A percentile compares a stretch with the other conserved stretches of the same genome.
These are phyloP conservation scores for Cheiracanthium punctorium DNA, from an alignment of 2,888 invertebrate species.

Conservation along the genomic window DNA sequence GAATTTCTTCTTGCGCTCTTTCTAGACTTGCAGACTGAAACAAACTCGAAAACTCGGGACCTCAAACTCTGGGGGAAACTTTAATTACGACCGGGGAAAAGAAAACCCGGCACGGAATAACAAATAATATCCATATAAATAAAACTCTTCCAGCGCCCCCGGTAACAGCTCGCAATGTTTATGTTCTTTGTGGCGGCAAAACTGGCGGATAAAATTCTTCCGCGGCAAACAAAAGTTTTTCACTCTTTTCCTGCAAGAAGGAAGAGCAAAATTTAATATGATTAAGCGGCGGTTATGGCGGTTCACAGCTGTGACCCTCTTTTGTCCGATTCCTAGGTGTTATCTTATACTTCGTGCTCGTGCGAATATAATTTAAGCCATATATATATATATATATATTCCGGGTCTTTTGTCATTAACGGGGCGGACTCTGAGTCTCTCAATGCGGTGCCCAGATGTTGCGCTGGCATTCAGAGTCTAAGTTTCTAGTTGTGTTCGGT, in stretches of 20 bases:
- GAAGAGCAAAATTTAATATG: conserved; percentile 68
- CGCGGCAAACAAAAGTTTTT: conserved; percentile 67
- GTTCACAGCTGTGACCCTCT: conserved; percentile 59
- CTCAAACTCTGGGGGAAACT: conserved; percentile 32
- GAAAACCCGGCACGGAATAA: conserved; percentile 14
- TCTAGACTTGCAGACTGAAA: neutral
- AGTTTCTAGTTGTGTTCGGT: conserved; percentile 36
- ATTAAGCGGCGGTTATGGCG: conserved; percentile 61
- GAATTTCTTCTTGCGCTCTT: neutral
- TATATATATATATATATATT: conserved; percentile 30
- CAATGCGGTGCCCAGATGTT: conserved; percentile 62
- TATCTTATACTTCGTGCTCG: conserved; percentile 59
- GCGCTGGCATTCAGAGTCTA: conserved; percentile 30
- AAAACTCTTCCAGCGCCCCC: conserved; percentile 33
- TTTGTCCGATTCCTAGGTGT: conserved; percentile 46
- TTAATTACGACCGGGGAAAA: conserved; percentile 52
- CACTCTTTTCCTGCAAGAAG: conserved; percentile 50
- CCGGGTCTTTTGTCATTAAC: conserved; percentile 64
- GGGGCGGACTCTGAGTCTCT: conserved; percentile 26
- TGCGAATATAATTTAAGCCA: conserved; percentile 20
- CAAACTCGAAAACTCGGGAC: conserved; percentile 9
- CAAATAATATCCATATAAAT: conserved; percentile 67
- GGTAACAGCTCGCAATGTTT: conserved; percentile 60
- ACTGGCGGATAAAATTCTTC: conserved; percentile 55
- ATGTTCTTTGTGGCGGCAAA: conserved; percentile 55